Conservation (phyloP, 2,797 vertebrate genomes). For the Apogon talboti region DNA sequence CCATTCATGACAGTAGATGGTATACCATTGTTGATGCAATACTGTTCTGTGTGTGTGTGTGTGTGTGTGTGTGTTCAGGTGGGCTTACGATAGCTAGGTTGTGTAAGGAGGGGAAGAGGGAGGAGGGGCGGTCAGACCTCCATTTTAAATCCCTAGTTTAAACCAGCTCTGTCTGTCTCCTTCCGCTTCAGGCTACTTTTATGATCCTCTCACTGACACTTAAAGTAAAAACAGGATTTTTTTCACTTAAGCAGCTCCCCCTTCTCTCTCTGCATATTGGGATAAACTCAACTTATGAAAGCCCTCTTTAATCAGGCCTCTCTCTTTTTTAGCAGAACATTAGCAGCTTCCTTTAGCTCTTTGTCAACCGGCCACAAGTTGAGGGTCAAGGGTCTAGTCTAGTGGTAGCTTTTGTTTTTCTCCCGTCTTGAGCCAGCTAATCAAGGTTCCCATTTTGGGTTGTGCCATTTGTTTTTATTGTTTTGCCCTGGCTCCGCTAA, state of each 20-base stretch:
- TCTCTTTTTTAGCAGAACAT: conserved; percentile 10
- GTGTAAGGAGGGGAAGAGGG: conserved; percentile 49
- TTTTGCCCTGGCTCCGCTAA: conserved; percentile 36
- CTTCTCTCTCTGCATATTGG: conserved; percentile 10
- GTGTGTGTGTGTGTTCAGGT: conserved; percentile 53
- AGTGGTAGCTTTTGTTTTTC: conserved; percentile 24
- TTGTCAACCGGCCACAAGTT: conserved; percentile 6
- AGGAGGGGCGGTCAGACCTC: conserved; percentile 69
- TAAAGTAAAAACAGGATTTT: conserved; percentile 53
- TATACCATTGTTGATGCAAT: conserved; percentile 49
- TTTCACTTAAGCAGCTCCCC: conserved; percentile 30
- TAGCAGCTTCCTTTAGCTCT: conserved; percentile 7
- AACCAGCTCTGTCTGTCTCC: conserved; percentile 70
- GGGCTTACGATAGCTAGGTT: conserved; percentile 51
- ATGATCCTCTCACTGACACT: conserved; percentile 74
- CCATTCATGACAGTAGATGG: conserved; percentile 37
- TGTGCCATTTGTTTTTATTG: conserved; percentile 41
- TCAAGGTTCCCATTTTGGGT: conserved; percentile 37
- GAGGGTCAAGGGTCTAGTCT: conserved; percentile 33
- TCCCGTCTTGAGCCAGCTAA: conserved; percentile 38
- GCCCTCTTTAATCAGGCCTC: conserved; percentile 21
- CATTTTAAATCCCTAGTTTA: conserved; percentile 78
- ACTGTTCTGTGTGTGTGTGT: conserved; percentile 30
- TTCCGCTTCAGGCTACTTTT: conserved; percentile 67
- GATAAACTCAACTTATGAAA: conserved; percentile 41